These are phyloP conservation scores for Boulengeromyrus knoepffleri DNA, from an alignment of 2,113 vertebrate genomes.

Conservation along the genomic window DNA sequence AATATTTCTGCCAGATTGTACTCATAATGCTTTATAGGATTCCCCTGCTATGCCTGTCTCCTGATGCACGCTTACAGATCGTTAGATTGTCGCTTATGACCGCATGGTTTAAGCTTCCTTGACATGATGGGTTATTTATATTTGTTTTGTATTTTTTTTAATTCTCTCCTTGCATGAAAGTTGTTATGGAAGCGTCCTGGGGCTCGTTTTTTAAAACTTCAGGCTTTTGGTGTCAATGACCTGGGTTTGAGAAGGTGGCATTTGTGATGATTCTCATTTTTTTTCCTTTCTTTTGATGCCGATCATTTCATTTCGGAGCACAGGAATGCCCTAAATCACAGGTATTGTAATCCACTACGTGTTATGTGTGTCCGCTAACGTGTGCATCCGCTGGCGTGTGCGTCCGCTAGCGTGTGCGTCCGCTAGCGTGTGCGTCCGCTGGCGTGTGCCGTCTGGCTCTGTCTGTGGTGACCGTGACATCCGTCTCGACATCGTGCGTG, in stretches of 20 bases:
- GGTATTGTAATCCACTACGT: constrained; percentile 66
- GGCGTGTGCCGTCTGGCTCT: neutral
- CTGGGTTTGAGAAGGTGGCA: constrained; percentile 57
- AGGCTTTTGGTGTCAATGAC: constrained; percentile 53
- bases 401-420: too few species aligned
- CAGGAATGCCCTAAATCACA: constrained; percentile 81
- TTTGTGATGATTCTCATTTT: constrained; percentile 73
- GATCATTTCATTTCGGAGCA: constrained; percentile 78
- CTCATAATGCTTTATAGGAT: neutral
- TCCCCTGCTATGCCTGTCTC: neutral
- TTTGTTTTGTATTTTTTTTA: neutral
- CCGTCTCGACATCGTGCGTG: neutral
- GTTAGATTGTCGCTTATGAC: neutral
- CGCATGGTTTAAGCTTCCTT: neutral
- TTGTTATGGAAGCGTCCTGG: too few species aligned
- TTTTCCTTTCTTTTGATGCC: constrained; percentile 73
- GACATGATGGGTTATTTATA: neutral
- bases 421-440: neutral
- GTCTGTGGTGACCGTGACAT: neutral
- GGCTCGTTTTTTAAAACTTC: constrained; percentile 15
- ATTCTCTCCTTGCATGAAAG: neutral
- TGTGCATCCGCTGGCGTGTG: neutral
- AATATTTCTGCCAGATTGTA: neutral
- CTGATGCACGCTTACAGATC: neutral
- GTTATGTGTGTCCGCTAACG: neutral